Percentiles rank a stretch among this genome's conserved stretches.
These are phyloP conservation scores for Ceryle rudis DNA, from an alignment of 2,797 vertebrate genomes.

Conservation along the genomic window DNA sequence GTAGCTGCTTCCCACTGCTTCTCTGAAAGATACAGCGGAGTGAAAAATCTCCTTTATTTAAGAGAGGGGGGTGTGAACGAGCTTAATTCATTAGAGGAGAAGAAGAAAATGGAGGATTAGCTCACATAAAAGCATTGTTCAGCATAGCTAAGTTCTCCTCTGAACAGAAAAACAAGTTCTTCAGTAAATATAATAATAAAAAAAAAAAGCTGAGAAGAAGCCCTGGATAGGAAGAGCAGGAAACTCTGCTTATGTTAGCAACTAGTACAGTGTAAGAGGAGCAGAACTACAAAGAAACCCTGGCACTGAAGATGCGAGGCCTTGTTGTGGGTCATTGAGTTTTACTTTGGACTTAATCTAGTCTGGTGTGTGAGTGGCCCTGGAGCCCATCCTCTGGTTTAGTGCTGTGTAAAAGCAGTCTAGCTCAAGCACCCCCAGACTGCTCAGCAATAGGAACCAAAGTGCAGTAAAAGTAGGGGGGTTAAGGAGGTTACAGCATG, in stretches of 20 bases:
- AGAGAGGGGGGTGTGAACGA: neutral
- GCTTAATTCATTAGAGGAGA: conserved; percentile 2
- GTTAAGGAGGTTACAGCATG: neutral
- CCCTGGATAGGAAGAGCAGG: neutral
- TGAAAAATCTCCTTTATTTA: neutral
- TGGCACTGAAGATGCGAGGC: neutral
- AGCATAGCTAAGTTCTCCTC: neutral
- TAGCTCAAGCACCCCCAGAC: neutral
- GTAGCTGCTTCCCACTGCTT: neutral
- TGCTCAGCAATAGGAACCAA: neutral
- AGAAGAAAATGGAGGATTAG: conserved; percentile 14
- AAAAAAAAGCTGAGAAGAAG: neutral
- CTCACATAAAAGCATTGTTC: neutral
- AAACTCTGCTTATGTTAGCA: neutral
- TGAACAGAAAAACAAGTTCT: neutral
- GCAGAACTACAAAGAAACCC: neutral
- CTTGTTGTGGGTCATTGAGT: neutral
- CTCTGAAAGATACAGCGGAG: neutral
- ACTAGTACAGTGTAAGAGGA: neutral
- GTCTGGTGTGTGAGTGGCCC: neutral
- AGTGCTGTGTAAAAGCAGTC: neutral
- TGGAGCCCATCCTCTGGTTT: neutral
- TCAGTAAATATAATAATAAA: neutral
- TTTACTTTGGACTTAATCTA: neutral
- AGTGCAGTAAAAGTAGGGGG: neutral